Percentiles rank a stretch among this genome's conserved stretches.
phyloP scores from a whole-genome alignment of 2,888 invertebrate genomes.

The Macrophya alboannulata region DNA sequence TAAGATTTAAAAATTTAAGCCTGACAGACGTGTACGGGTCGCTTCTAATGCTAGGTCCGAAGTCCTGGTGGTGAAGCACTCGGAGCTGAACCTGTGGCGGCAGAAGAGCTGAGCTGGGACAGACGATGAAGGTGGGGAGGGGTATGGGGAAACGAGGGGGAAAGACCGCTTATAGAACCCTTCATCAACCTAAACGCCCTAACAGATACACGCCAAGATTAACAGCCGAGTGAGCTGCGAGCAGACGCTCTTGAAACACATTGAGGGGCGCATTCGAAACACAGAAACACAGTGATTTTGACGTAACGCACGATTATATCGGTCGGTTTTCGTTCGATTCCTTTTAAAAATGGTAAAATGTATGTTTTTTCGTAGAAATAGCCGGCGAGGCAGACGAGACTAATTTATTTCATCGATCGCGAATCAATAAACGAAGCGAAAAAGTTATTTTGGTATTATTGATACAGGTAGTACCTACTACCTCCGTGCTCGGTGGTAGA shows the following conservation, averaged over 20 bases:
- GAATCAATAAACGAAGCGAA: slow-evolving; percentile 16
- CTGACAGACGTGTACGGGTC: slow-evolving; percentile 71
- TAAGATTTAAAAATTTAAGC: slow-evolving; percentile 72
- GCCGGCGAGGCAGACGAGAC: slow-evolving; percentile 39
- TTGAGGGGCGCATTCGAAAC: slow-evolving; percentile 46
- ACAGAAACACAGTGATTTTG: slow-evolving; percentile 54
- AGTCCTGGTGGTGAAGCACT: slow-evolving; percentile 52
- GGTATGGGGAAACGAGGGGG: slow-evolving; percentile 30
- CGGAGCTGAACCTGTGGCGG: slow-evolving; percentile 48
- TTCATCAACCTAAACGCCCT: slow-evolving; percentile 78
- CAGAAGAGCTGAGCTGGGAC: slow-evolving; percentile 37
- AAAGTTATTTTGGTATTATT: not conserved
- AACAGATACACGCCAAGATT: slow-evolving; percentile 73
- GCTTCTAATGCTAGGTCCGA: slow-evolving; percentile 67
- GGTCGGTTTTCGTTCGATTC: slow-evolving; percentile 15
- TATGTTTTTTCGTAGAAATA: slow-evolving; percentile 42
- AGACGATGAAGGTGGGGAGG: slow-evolving; percentile 35
- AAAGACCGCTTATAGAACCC: slow-evolving; percentile 77
- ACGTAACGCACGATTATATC: slow-evolving; percentile 53
- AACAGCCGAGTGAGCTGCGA: slow-evolving; percentile 62
- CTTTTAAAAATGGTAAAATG: slow-evolving; percentile 41
- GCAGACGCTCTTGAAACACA: slow-evolving; percentile 52
- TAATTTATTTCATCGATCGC: slow-evolving; percentile 34
- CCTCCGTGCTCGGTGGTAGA: not conserved
- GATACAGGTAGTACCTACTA: not conserved